Evolutionary conservation across 2,888 invertebrate genomes (phyloP).

Genomic region (Psylliodes chrysocephalus): DNA sequence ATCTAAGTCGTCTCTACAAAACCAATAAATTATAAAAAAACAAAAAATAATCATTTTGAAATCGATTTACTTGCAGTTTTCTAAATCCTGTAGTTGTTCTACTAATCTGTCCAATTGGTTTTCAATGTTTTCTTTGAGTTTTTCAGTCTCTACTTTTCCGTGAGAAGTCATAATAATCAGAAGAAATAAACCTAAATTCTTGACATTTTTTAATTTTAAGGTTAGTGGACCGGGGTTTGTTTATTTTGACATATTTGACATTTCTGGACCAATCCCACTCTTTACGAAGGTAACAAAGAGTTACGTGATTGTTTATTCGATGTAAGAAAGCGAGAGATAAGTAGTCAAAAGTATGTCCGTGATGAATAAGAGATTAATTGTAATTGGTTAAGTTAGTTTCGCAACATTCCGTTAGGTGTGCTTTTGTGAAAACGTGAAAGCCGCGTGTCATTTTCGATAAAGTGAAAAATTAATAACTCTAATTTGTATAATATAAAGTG

Average conservation of each 20-base stretch:
- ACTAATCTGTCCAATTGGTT: slow-evolving; percentile 75
- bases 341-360: slow-evolving; percentile 10
- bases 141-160: slow-evolving; percentile 72
- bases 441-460: slow-evolving; percentile 65
- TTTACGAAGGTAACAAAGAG: slow-evolving; percentile 19
- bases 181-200: slow-evolving; percentile 29
- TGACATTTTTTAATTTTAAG: slow-evolving; percentile 58
- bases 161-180: slow-evolving; percentile 59
- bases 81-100: slow-evolving; percentile 76
- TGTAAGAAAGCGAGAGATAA: slow-evolving; percentile 26
- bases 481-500: slow-evolving; percentile 60
- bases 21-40: slow-evolving; percentile 17
- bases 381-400: slow-evolving; percentile 50
- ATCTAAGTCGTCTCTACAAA: slow-evolving; percentile 71
- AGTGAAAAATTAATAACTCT: slow-evolving; percentile 56
- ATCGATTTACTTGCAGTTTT: slow-evolving; percentile 73
- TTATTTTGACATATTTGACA: slow-evolving; percentile 49
- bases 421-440: slow-evolving; percentile 64
- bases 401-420: slow-evolving; percentile 59
- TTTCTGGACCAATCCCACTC: slow-evolving; percentile 30
- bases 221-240: slow-evolving; percentile 43
- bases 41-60: background rate
- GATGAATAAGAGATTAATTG: slow-evolving; percentile 20
- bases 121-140: slow-evolving; percentile 72
- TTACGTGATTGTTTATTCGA: slow-evolving; percentile 13